phyloP scores from a whole-genome alignment of 2,113 vertebrate genomes.

The Monopterus albus region DNA sequence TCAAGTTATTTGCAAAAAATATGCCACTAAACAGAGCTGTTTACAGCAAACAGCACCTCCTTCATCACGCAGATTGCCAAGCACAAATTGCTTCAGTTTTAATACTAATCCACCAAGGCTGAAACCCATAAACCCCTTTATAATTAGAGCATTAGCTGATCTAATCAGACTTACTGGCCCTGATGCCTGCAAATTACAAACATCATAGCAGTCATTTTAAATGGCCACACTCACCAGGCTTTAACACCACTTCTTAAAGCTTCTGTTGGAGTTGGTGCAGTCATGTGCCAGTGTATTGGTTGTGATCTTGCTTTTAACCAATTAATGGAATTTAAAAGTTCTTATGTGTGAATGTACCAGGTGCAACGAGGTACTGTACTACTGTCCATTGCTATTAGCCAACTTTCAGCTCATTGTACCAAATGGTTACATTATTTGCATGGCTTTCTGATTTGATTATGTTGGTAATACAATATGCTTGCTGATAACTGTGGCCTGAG shows the following conservation, averaged over 20 bases:
- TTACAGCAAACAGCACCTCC: slow-evolving; percentile 28
- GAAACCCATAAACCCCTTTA: slow-evolving; percentile 39
- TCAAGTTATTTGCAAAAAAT: slow-evolving; percentile 16
- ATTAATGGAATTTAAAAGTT: slow-evolving; percentile 21
- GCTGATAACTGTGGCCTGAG: not conserved
- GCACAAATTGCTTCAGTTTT: slow-evolving; percentile 44
- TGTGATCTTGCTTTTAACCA: slow-evolving; percentile 16
- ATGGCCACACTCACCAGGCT: slow-evolving; percentile 17
- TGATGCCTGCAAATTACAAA: slow-evolving; percentile 43
- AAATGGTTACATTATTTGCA: slow-evolving; percentile 20
- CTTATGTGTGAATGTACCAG: slow-evolving; percentile 14
- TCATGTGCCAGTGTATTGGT: slow-evolving; percentile 3
- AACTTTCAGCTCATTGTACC: slow-evolving; percentile 12
- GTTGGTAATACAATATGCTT: not conserved
- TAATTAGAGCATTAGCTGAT: slow-evolving; percentile 44
- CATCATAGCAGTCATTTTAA: slow-evolving; percentile 24
- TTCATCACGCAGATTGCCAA: slow-evolving; percentile 28
- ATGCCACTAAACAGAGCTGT: slow-evolving; percentile 8
- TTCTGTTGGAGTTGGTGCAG: not conserved
- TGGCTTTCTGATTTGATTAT: slow-evolving; percentile 23
- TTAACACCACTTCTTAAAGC: not conserved
- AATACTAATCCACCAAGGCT: slow-evolving; percentile 48
- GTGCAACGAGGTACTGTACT: slow-evolving; percentile 1
- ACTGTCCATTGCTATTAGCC: not conserved
- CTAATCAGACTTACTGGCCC: slow-evolving; percentile 40